Evolutionary conservation across 2,888 invertebrate species (phyloP).

Genomic region (Hyposoter didymator): DNA sequence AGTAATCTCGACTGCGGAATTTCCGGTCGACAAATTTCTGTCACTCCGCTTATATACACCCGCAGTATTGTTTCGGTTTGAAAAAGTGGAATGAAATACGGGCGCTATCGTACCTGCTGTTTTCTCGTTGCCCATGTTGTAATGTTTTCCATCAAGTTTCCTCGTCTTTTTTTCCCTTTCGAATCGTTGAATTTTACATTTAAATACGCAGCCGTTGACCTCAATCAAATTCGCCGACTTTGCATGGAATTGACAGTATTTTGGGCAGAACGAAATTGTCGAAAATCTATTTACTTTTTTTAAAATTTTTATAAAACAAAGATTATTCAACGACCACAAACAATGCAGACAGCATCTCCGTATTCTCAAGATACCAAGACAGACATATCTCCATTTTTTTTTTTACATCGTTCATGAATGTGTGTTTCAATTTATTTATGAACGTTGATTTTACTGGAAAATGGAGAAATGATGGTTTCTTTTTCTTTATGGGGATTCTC

Average conservation of each 20-base stretch:
- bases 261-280: background rate
- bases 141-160: slow-evolving; percentile 6
- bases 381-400: no score
- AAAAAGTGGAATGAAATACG: slow-evolving; percentile 35
- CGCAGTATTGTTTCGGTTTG: slow-evolving; percentile 41
- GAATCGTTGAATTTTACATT: background rate
- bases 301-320: no score
- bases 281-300: background rate
- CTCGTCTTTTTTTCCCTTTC: background rate
- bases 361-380: no score
- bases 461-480: background rate
- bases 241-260: background rate
- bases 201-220: slow-evolving; percentile 7
- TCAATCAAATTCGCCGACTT: background rate
- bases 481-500: background rate
- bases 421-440: background rate
- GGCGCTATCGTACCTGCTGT: slow-evolving; percentile 26
- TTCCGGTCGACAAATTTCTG: slow-evolving; percentile 57
- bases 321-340: no score
- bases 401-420: background rate
- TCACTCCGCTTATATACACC: slow-evolving; percentile 38
- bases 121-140: slow-evolving; percentile 8
- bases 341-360: no score
- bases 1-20: slow-evolving; percentile 59
- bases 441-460: background rate